Evolutionary conservation across 2,888 invertebrate species (phyloP).

Genomic region (Erebia ligea): DNA sequence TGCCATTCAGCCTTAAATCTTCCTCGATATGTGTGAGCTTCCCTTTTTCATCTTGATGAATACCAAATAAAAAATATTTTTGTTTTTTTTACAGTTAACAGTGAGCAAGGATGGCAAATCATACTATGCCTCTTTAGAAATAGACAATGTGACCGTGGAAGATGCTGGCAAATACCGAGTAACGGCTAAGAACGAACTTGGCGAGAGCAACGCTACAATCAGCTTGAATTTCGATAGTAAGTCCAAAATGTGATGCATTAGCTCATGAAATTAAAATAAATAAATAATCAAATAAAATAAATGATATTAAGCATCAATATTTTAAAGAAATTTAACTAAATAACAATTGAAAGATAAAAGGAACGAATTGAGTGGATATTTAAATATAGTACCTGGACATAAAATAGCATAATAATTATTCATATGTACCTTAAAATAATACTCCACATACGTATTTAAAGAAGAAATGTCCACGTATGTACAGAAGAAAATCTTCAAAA

Average conservation of each 20-base stretch:
- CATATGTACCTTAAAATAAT: background rate
- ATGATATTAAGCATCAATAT: background rate
- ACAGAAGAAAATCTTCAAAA: background rate
- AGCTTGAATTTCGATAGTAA: conserved; percentile 99
- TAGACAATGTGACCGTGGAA: conserved; percentile 97
- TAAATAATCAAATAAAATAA: conserved; percentile 2
- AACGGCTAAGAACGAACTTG: conserved; percentile 98
- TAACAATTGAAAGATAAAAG: background rate
- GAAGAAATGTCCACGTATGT: too few species aligned
- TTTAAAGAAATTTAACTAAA: background rate
- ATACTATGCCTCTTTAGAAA: conserved; percentile 96
- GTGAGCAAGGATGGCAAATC: conserved; percentile 96
- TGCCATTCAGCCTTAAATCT: too few species aligned
- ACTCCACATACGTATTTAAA: background rate
- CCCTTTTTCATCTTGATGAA: too few species aligned
- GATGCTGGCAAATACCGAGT: conserved; percentile 99
- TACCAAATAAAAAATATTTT: background rate
- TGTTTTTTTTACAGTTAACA: conserved; percentile 84
- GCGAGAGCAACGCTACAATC: conserved; percentile 98
- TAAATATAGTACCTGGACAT: background rate
- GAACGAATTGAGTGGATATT: background rate
- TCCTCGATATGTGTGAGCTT: too few species aligned
- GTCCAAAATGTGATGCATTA: conserved; percentile 65
- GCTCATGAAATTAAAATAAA: conserved; percentile 4
- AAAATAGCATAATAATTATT: too few species aligned